Evolutionary conservation across 2,888 invertebrate species (phyloP), one percentile per base, ranked within the genome.

Genomic region (Blastobasis lacticolella): DNA sequence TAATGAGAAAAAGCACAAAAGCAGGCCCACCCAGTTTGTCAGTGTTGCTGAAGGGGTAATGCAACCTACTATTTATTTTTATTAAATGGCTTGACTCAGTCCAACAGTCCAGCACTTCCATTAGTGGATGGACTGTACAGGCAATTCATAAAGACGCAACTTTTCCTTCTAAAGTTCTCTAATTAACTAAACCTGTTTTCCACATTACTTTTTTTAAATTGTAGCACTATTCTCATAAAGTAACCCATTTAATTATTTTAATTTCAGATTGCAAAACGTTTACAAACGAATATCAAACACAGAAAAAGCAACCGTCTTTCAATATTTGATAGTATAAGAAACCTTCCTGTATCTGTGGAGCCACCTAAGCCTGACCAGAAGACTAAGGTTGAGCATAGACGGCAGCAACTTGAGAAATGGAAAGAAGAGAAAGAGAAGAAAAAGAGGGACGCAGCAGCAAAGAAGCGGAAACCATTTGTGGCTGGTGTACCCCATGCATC

Each of bases 401-500:
- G 69, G 45, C 71, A 77, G 53, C 81, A 81, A 54, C 59, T 88
- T 1, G 75, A 80, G 52, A 83, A 80, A 69, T 88, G 86, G 86
- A 87, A 85, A 56, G 69, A 73, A 48, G 83, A 85, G 38, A 88
- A 80, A 52, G 78, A 78, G n/a, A 78, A 77, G 52, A 71, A 73
- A 50, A 85, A 80, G 54, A 78, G 74, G 38, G 74, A 77, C 49
- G 69, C 61, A 0, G 74, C 75, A 0, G 52, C 66, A 3, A 63
- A 72, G 4, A 87, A 83, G 53, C 81, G 79, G 60, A 86, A 83
- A 55, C 87, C 88, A 0, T 88, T 88, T 63, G 9, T 85, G 2
- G 58, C 71, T 0, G 83, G 85, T 10, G 69, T 80, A 1, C 57
- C 75, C 0, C 78, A 72, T 53, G 64, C 60, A n/a, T 59, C 81